phyloP scores from a whole-genome alignment of 2,888 invertebrate genomes.

The Chloroclysta siterata region DNA sequence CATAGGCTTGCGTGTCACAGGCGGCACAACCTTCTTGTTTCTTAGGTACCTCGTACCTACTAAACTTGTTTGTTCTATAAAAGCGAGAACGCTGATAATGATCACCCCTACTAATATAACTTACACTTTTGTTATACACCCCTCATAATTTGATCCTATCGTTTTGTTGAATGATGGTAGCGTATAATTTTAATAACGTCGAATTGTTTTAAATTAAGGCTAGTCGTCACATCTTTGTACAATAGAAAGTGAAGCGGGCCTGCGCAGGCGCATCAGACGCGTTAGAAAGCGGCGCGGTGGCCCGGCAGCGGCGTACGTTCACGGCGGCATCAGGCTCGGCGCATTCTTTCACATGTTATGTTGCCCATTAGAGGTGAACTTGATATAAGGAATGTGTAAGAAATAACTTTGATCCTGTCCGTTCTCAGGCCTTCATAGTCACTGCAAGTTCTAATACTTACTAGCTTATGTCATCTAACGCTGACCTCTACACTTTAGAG shows the following conservation, averaged over 20 bases:
- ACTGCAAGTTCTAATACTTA: too few relatives aligned
- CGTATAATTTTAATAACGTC: slow-evolving; percentile 43
- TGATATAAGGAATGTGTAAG: slow-evolving; percentile 39
- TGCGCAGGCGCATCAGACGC: slow-evolving; percentile 72
- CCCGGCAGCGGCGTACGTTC: slow-evolving; percentile 65
- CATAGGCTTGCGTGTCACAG: slow-evolving; percentile 2
- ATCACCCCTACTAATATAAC: slow-evolving; percentile 33
- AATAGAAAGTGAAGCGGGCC: slow-evolving; percentile 81
- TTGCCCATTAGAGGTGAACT: slow-evolving; percentile 41
- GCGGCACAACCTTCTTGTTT: slow-evolving; percentile 16
- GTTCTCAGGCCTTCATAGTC: neutral
- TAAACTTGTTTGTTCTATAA: slow-evolving; percentile 36
- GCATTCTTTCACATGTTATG: slow-evolving; percentile 71
- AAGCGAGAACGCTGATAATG: slow-evolving; percentile 33
- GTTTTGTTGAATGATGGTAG: slow-evolving; percentile 25
- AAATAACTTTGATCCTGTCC: slow-evolving; percentile 30
- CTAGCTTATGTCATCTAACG: too few relatives aligned
- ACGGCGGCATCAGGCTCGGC: slow-evolving; percentile 62
- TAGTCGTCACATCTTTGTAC: slow-evolving; percentile 60
- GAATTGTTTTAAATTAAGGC: slow-evolving; percentile 46
- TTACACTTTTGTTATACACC: slow-evolving; percentile 31
- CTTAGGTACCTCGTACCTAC: slow-evolving; percentile 1
- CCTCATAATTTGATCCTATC: slow-evolving; percentile 28
- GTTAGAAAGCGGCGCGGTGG: slow-evolving; percentile 77
- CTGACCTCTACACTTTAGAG: too few relatives aligned